Evolutionary conservation across 2,888 invertebrate species (phyloP), one percentile per base, ranked within the genome.

Genomic region (Cephalotes varians): DNA sequence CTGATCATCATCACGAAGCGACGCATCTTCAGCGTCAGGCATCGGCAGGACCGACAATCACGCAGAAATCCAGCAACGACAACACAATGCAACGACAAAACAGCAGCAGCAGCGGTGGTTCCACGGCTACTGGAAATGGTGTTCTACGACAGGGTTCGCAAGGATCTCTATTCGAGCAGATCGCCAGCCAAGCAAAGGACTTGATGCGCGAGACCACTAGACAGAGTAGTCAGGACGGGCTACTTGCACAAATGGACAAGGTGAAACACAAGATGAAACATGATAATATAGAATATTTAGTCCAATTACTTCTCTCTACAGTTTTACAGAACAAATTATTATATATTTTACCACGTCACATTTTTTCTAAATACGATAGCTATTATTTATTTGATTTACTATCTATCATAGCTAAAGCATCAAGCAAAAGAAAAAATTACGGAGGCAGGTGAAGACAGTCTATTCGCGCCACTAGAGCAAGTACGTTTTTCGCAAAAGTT

Each of bases 161-260:
- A 92, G 96, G 97, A 0, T 98, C 98, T 0, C 94, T 98, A 1
- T 96, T 98, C 90, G 98, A 98, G 94, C 98, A 98, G 91, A 97
- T 98, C 92, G 97, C 98, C 4, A 96, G 96, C 0, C 98, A 98
- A 92, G 98, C 98, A 15, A 98, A 98, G 94, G 98, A 98, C 91
- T 95, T 98, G 81, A 98, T 98, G 1, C 96, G 97, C 67, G 98
- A 98, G 93, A 98, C 98, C 0, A 98, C 98, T 0, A 95, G 98
- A 1, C 98, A 98, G 94, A 97, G 97, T 93, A 98, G 98, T 91
- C 98, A 98, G 93, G 98, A 98, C 93, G 98, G 98, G 37, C 93
- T 98, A 6, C 95, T 98, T 10, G 98, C 98, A 1, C 98, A 98
- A 86, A 97, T 98, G 96, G 98, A 98, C 92, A 98, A 98, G 96